Conservation (phyloP, 2,113 vertebrate genomes). For the Xenus cinereus region DNA sequence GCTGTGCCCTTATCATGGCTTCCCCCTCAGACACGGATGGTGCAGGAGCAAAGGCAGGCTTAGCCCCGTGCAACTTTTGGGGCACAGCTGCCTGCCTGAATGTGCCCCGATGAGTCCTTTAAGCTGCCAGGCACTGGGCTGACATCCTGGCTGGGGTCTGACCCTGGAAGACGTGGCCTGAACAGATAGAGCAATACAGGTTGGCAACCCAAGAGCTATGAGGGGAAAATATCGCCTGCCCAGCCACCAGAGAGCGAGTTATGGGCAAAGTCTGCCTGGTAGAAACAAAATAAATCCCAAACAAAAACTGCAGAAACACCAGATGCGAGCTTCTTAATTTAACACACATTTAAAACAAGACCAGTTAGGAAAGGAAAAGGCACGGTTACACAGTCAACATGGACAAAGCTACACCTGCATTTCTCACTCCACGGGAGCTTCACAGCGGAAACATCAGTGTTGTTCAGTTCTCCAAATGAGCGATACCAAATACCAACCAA, state of each 20-base stretch:
- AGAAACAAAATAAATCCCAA: neutral
- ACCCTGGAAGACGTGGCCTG: fast-evolving
- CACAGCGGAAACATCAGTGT: neutral
- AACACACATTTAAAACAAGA: neutral
- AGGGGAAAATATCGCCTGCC: neutral
- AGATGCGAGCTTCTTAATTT: neutral
- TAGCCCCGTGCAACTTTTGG: fast-evolving
- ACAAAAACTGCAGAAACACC: neutral
- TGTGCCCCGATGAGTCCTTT: fast-evolving
- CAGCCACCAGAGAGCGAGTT: neutral
- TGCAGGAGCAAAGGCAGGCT: neutral
- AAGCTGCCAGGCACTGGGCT: neutral
- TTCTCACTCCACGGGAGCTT: neutral
- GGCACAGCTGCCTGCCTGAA: neutral
- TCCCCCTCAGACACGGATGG: fast-evolving
- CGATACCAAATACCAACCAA: neutral
- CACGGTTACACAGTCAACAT: neutral
- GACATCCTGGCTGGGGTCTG: neutral
- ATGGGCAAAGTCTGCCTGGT: neutral
- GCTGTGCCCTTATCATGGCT: neutral
- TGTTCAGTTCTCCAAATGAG: neutral
- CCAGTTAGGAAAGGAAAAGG: neutral
- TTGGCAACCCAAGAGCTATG: fast-evolving
- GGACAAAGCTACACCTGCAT: neutral
- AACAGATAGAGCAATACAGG: neutral